Evolutionary conservation across 2,113 vertebrate species (phyloP).

Genomic region (Hoplias malabaricus): DNA sequence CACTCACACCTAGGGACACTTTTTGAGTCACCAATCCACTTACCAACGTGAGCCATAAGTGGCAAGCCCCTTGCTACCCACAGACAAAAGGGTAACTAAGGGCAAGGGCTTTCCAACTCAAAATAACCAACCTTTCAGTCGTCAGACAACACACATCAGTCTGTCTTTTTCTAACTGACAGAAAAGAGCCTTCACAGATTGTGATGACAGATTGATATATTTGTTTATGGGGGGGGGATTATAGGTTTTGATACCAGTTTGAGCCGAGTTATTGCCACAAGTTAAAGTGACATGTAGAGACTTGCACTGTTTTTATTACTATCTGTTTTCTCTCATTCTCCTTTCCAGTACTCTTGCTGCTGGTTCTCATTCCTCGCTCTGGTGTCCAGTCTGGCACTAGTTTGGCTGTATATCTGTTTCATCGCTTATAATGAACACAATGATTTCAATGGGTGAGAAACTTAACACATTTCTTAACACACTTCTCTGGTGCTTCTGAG

Average conservation of each 20-base stretch:
- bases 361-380: slow-evolving; percentile 77
- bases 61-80: too few relatives aligned
- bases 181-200: background rate
- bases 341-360: slow-evolving; percentile 72
- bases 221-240: background rate
- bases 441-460: slow-evolving; percentile 88
- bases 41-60: too few relatives aligned
- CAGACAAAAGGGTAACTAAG: too few relatives aligned
- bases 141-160: too few relatives aligned
- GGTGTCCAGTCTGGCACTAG: slow-evolving; percentile 77
- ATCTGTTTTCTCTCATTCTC: slow-evolving; percentile 12
- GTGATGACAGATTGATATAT: slow-evolving; percentile 5
- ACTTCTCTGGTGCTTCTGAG: too few relatives aligned
- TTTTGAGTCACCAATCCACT: too few relatives aligned
- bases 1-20: too few relatives aligned
- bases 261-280: background rate
- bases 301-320: background rate
- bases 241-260: slow-evolving; percentile 20
- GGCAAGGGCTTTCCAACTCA: too few relatives aligned
- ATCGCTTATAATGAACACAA: slow-evolving; percentile 86
- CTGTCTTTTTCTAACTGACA: background rate
- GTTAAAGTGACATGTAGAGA: slow-evolving; percentile 14
- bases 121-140: too few relatives aligned
- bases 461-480: background rate
- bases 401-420: slow-evolving; percentile 86